phyloP scores from a whole-genome alignment of 2,797 vertebrate species.

The Coilia nasus region DNA sequence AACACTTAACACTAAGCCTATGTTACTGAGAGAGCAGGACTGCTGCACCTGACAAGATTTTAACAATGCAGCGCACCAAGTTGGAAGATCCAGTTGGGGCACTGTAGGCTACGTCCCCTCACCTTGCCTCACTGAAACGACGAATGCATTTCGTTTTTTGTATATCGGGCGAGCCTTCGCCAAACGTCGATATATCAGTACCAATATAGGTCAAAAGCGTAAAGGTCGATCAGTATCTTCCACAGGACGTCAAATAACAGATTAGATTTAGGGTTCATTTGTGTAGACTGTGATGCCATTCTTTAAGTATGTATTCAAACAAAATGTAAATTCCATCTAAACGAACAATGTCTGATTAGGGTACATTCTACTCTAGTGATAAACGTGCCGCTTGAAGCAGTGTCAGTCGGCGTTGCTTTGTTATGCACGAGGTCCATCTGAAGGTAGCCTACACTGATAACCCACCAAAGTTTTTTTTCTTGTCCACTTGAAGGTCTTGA shows the following conservation, averaged over 20 bases:
- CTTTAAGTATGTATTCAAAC: neutral
- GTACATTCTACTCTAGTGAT: too few species aligned
- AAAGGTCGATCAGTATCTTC: constrained; percentile 1
- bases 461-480: neutral
- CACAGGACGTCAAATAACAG: neutral
- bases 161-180: neutral
- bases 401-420: neutral
- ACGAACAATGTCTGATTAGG: too few species aligned
- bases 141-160: neutral
- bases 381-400: neutral
- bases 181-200: neutral
- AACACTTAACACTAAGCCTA: neutral
- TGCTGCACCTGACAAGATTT: constrained; percentile 29
- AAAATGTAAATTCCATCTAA: too few species aligned
- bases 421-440: too few species aligned
- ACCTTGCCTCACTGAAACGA: neutral
- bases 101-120: neutral
- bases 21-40: neutral
- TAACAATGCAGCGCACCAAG: neutral
- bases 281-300: neutral
- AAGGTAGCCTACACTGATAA: neutral
- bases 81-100: neutral
- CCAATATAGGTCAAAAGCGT: constrained; percentile 1
- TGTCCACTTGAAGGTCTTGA: neutral
- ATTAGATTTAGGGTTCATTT: neutral